Evolutionary conservation across 2,888 invertebrate genomes (phyloP).

Genomic region (Drosophila atripex): DNA sequence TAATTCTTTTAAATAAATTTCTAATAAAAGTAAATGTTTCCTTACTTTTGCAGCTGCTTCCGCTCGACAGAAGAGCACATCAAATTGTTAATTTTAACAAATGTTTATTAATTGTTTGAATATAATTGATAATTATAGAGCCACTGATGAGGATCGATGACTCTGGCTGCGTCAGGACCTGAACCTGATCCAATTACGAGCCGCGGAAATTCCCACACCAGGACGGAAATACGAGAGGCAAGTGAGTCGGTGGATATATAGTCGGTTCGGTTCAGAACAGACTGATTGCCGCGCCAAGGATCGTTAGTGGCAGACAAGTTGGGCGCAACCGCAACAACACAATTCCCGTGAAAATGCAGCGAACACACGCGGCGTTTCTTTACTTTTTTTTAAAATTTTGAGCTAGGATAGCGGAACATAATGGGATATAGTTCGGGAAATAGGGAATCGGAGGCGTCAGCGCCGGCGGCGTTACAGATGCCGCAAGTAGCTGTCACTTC

Average conservation of each 20-base stretch:
- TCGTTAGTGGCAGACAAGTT: conserved; percentile 82
- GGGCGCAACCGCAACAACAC: conserved; percentile 83
- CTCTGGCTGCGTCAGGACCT: conserved; percentile 42
- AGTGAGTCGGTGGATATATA: conserved; percentile 16
- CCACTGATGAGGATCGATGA: conserved; percentile 16
- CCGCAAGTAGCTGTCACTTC: conserved; percentile 83
- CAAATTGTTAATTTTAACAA: conserved; percentile 53
- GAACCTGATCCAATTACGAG: conserved; percentile 71
- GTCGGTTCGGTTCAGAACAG: conserved; percentile 51
- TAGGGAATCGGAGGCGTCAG: conserved; percentile 49
- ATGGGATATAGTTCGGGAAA: conserved; percentile 20
- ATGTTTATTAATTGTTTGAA: conserved; percentile 75
- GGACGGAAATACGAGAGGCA: conserved; percentile 72
- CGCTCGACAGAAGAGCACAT: conserved; percentile 37
- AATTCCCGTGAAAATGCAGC: conserved; percentile 72
- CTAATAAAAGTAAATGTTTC: not conserved
- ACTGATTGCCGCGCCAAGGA: conserved; percentile 79
- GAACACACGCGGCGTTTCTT: conserved; percentile 75
- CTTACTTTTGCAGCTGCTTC: conserved; percentile 63
- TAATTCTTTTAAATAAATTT: not conserved
- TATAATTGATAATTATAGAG: conserved; percentile 71
- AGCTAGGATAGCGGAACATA: conserved; percentile 28
- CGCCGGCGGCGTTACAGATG: conserved; percentile 78
- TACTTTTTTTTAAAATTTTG: not conserved
- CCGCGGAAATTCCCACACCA: conserved; percentile 74